These are phyloP conservation scores for Diarsia brunnea DNA, from an alignment of 2,888 invertebrate species.

Conservation along the genomic window DNA sequence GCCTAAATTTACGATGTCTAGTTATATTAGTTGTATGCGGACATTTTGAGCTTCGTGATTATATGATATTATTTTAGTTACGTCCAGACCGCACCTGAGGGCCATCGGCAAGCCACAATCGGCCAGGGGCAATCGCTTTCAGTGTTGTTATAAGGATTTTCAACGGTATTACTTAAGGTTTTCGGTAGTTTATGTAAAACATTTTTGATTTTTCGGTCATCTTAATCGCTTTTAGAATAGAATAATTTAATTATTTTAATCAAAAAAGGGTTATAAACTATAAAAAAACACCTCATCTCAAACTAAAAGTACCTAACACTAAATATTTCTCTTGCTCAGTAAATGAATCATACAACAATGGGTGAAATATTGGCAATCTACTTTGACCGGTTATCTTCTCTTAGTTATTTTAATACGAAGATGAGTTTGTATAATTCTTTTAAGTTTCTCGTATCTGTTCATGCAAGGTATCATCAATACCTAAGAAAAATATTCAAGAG, in stretches of 20 bases:
- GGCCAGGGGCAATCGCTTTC: neutral
- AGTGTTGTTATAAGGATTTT: neutral
- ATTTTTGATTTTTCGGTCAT: neutral
- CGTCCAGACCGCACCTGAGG: neutral
- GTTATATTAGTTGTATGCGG: slow-evolving; percentile 33
- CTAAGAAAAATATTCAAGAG: neutral
- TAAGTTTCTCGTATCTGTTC: neutral
- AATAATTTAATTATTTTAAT: no score
- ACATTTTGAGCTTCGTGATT: slow-evolving; percentile 10
- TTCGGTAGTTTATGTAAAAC: neutral
- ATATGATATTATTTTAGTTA: neutral
- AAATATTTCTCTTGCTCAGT: no score
- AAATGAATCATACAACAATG: no score
- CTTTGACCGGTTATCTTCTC: neutral
- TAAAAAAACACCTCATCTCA: no score
- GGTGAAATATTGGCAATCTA: no score
- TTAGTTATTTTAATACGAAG: neutral
- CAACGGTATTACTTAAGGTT: neutral
- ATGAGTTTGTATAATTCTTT: neutral
- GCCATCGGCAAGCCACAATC: no score
- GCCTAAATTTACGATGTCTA: neutral
- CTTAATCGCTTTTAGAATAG: neutral
- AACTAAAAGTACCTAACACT: no score
- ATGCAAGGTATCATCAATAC: neutral
- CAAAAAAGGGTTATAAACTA: no score